A percentile compares a stretch with the other conserved stretches of the same genome.
phyloP scores from a whole-genome alignment of 2,797 vertebrate species.

The Xiphorhynchus erythropygius region DNA sequence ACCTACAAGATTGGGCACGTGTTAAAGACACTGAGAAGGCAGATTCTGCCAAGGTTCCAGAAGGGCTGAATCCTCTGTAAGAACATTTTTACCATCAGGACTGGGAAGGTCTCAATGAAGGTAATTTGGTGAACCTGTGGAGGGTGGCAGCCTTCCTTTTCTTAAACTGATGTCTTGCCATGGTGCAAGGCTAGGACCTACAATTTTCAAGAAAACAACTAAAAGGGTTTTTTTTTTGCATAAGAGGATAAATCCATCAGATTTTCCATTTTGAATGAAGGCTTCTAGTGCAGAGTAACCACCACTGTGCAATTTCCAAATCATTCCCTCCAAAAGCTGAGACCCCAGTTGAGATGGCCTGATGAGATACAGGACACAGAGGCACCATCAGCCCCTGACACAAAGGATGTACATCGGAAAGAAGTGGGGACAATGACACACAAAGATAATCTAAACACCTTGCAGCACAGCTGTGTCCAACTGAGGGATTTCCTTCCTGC shows the following conservation, averaged over 20 bases:
- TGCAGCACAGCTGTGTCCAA: neutral
- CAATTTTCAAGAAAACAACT: neutral
- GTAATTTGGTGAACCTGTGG: accelerated
- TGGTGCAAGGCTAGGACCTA: neutral
- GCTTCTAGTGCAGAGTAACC: neutral
- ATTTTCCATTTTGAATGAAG: neutral
- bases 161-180: neutral
- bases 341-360: neutral
- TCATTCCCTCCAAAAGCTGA: neutral
- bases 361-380: neutral
- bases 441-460: neutral
- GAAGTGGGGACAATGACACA: neutral
- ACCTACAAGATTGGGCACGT: neutral
- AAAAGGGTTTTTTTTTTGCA: accelerated
- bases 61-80: neutral
- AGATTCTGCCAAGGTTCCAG: neutral
- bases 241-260: neutral
- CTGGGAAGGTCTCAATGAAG: neutral
- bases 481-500: neutral
- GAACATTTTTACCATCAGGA: neutral
- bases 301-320: neutral
- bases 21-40: neutral
- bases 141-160: neutral
- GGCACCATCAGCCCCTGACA: neutral
- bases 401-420: neutral